Evolutionary conservation across 2,797 vertebrate species (phyloP).

Genomic region (Oreochromis grahami): DNA sequence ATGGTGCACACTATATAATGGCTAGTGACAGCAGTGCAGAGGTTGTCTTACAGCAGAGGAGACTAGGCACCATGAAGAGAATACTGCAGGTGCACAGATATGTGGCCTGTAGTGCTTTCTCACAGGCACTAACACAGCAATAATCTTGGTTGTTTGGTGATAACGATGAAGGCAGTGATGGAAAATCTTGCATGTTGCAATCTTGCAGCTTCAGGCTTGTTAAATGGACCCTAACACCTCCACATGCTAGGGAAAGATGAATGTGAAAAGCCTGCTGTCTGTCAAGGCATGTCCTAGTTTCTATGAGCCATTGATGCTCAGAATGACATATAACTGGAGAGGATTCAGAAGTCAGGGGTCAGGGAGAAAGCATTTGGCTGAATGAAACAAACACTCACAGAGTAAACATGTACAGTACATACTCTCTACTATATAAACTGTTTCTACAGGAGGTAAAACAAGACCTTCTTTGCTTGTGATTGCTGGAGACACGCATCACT

Average conservation of each 20-base stretch:
- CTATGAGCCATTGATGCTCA: conserved; percentile 21
- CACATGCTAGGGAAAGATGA: neutral
- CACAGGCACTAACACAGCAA: neutral
- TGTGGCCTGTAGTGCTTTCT: neutral
- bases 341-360: conserved; percentile 45
- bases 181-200: neutral
- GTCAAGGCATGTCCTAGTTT: conserved; percentile 30
- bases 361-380: conserved; percentile 28
- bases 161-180: neutral
- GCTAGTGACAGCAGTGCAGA: conserved; percentile 36
- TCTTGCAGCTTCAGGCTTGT: neutral
- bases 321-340: conserved; percentile 28
- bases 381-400: conserved; percentile 3
- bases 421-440: neutral
- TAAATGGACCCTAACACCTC: neutral
- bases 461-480: conserved; percentile 7
- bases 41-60: conserved; percentile 30
- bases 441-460: neutral
- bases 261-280: conserved; percentile 1
- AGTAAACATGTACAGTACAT: conserved; percentile 3
- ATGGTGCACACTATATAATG: conserved; percentile 33
- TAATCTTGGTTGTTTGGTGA: neutral
- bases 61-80: conserved; percentile 7
- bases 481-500: neutral
- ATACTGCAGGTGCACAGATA: conserved; percentile 24